A percentile compares a stretch with the other conserved stretches of the same genome.
Evolutionary conservation across 2,797 vertebrate species (phyloP).

Genomic region (Novumbra hubbsi): DNA sequence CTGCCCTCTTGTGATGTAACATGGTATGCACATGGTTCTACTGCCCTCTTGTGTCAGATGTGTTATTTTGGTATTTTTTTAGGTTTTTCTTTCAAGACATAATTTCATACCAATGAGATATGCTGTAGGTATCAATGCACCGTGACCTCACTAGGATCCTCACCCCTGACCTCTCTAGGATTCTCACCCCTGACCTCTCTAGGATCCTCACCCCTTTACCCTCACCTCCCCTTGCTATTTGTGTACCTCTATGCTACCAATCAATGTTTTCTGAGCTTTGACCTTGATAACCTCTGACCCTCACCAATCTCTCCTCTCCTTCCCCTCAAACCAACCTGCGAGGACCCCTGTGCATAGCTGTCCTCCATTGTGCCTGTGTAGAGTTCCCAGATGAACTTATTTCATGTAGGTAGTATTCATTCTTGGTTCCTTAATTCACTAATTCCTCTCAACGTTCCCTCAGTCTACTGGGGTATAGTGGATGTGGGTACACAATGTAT

Average conservation of each 20-base stretch:
- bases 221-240: not conserved
- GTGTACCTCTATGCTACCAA: not conserved
- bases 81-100: not conserved
- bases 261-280: slow-evolving; percentile 19
- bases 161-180: not conserved
- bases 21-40: slow-evolving; percentile 19
- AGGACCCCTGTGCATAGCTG: slow-evolving; percentile 54
- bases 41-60: slow-evolving; percentile 44
- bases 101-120: not conserved
- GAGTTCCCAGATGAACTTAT: slow-evolving; percentile 38
- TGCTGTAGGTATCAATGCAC: not conserved
- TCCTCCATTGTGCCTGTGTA: slow-evolving; percentile 34
- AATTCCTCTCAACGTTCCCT: not conserved
- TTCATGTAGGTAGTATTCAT: slow-evolving; percentile 47
- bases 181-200: not conserved
- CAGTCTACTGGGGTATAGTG: not conserved
- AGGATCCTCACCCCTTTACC: not conserved
- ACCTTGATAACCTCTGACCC: slow-evolving; percentile 29
- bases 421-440: slow-evolving; percentile 5
- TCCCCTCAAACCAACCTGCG: slow-evolving; percentile 32
- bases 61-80: not conserved
- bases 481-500: not conserved
- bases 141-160: not conserved
- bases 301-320: slow-evolving; percentile 41
- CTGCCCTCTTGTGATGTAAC: not conserved